A percentile compares a stretch with the other conserved stretches of the same genome.
Evolutionary conservation across 2,888 invertebrate genomes (phyloP).

Genomic region (Micoletzkya japonica): DNA sequence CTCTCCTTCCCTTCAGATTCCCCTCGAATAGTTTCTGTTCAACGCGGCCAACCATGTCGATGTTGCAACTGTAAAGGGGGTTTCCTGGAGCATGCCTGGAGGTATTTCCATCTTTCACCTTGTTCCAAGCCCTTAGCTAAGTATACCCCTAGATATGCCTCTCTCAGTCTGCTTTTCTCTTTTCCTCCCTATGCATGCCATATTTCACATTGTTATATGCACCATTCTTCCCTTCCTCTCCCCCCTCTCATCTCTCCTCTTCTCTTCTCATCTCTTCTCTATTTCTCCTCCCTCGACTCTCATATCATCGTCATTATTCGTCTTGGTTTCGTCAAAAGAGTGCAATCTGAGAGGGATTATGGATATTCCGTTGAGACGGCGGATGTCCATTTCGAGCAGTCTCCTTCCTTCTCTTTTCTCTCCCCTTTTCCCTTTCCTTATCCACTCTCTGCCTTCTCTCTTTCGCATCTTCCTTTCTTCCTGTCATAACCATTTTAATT

Average conservation of each 20-base stretch:
- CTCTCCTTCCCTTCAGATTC: slow-evolving; percentile 4
- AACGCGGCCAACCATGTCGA: too few species aligned
- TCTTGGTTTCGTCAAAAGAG: too few species aligned
- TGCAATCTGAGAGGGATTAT: too few species aligned
- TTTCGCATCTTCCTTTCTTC: slow-evolving; percentile 7
- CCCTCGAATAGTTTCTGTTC: neutral
- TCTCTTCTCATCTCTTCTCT: slow-evolving; percentile 8
- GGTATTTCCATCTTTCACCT: too few species aligned
- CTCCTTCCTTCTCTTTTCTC: slow-evolving; percentile 6
- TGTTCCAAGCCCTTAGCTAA: too few species aligned
- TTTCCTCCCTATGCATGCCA: neutral
- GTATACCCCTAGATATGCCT: too few species aligned
- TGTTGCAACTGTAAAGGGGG: too few species aligned
- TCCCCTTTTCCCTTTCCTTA: neutral
- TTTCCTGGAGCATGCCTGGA: too few species aligned
- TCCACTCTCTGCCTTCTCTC: neutral
- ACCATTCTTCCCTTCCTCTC: neutral
- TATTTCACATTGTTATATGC: neutral
- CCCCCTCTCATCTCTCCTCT: neutral
- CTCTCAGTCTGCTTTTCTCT: too few species aligned
- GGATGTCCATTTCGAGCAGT: neutral
- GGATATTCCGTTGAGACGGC: neutral
- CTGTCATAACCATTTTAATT: too few species aligned
- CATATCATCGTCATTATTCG: neutral
- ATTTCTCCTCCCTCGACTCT: neutral